phyloP scores from a whole-genome alignment of 1,140 invertebrate genomes.

The Drosophila neocordata region DNA sequence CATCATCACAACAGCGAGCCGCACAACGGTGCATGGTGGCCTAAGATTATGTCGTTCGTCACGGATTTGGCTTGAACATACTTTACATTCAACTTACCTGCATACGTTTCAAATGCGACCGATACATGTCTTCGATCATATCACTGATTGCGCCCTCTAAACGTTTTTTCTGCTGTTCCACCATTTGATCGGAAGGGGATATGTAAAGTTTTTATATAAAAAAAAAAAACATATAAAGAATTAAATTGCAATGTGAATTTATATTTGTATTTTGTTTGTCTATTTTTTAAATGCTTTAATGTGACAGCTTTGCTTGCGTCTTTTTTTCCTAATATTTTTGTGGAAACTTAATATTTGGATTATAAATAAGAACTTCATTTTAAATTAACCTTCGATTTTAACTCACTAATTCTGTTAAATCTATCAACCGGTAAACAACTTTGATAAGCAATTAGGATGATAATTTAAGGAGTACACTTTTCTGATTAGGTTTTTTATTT shows the following conservation, averaged over 20 bases:
- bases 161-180: slow-evolving; percentile 89
- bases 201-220: slow-evolving; percentile 42
- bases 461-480: too few relatives aligned
- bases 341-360: too few relatives aligned
- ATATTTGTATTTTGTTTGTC: neutral
- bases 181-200: slow-evolving; percentile 84
- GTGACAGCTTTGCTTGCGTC: too few relatives aligned
- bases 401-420: too few relatives aligned
- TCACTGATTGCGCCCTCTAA: slow-evolving; percentile 91
- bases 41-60: slow-evolving; percentile 12
- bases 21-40: slow-evolving; percentile 94
- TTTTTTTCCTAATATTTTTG: too few relatives aligned
- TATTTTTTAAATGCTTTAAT: neutral
- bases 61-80: neutral
- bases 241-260: neutral
- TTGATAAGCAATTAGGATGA: too few relatives aligned
- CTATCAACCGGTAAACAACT: too few relatives aligned
- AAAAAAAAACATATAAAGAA: slow-evolving; percentile 18
- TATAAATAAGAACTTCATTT: too few relatives aligned
- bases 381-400: too few relatives aligned
- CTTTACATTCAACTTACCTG: slow-evolving; percentile 86
- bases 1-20: slow-evolving; percentile 92
- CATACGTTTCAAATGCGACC: slow-evolving; percentile 90
- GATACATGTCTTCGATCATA: slow-evolving; percentile 91
- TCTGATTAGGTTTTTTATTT: too few relatives aligned